A percentile compares a stretch with the other conserved stretches of the same genome.
Conservation (phyloP, 2,113 vertebrate genomes). For the Puntigrus tetrazona region DNA sequence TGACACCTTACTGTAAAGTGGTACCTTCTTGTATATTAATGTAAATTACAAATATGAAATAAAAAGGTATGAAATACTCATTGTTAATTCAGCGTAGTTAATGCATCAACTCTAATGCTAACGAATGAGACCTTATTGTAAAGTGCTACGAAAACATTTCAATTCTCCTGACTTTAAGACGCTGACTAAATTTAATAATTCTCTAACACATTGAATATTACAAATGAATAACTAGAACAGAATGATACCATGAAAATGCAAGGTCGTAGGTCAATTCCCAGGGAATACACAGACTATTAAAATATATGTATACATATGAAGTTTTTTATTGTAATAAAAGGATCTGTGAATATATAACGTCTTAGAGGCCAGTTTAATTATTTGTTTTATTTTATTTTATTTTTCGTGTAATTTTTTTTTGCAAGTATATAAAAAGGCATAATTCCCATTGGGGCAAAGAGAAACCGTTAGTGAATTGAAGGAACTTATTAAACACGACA, state of each 20-base stretch:
- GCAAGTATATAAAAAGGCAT: background rate
- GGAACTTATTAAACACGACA: constrained; percentile 5
- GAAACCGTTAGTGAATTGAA: constrained; percentile 59
- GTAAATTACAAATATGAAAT: too few relatives aligned
- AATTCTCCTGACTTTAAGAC: background rate
- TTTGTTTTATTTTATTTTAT: background rate
- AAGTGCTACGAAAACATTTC: background rate
- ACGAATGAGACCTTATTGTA: too few relatives aligned
- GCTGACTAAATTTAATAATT: background rate
- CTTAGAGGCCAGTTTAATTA: background rate
- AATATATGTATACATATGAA: background rate
- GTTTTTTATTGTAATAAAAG: too few relatives aligned
- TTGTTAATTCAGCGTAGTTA: too few relatives aligned
- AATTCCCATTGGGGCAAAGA: background rate
- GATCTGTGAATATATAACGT: background rate
- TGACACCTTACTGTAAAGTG: too few relatives aligned
- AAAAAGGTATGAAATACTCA: too few relatives aligned
- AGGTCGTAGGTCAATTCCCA: background rate
- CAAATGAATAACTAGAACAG: background rate
- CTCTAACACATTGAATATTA: background rate
- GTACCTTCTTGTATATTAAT: too few relatives aligned
- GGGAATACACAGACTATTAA: background rate
- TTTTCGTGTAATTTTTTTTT: background rate
- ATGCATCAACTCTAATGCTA: too few relatives aligned
- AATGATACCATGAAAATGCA: background rate